Evolutionary conservation across 2,797 vertebrate species (phyloP).

Genomic region (Scyliorhinus canicula): DNA sequence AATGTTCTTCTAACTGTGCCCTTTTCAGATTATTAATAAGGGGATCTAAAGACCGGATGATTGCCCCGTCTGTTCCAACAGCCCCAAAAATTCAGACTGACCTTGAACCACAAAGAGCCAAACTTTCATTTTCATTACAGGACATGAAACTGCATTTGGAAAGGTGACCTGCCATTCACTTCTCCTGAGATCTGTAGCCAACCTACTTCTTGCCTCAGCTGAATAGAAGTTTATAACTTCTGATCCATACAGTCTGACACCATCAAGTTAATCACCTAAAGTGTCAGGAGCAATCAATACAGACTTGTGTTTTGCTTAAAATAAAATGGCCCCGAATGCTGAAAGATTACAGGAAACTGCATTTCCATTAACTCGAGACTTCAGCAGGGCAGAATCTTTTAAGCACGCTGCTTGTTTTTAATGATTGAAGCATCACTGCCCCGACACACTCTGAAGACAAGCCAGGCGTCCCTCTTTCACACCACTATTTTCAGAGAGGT

Average conservation of each 20-base stretch:
- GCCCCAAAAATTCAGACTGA: background rate
- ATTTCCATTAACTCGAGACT: constrained; percentile 1
- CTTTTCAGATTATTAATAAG: background rate
- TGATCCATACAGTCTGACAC: background rate
- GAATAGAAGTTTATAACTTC: background rate
- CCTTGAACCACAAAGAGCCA: background rate
- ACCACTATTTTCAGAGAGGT: background rate
- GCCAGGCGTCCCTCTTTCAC: background rate
- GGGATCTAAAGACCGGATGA: background rate
- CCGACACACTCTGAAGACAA: background rate
- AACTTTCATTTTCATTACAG: background rate
- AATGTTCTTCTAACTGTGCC: background rate
- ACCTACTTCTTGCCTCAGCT: background rate
- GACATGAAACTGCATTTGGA: background rate
- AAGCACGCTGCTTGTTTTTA: background rate
- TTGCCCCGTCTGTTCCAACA: too few relatives aligned
- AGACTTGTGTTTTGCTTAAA: constrained; percentile 31
- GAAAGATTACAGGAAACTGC: constrained; percentile 22
- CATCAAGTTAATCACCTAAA: background rate
- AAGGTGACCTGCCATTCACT: background rate
- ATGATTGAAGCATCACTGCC: constrained; percentile 13
- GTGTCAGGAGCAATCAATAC: constrained; percentile 29
- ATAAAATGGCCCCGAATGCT: background rate
- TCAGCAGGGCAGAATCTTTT: background rate
- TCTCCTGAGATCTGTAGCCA: background rate